These are phyloP conservation scores for Himalopsyche anomala DNA, from an alignment of 2,888 invertebrate species.

Conservation along the genomic window DNA sequence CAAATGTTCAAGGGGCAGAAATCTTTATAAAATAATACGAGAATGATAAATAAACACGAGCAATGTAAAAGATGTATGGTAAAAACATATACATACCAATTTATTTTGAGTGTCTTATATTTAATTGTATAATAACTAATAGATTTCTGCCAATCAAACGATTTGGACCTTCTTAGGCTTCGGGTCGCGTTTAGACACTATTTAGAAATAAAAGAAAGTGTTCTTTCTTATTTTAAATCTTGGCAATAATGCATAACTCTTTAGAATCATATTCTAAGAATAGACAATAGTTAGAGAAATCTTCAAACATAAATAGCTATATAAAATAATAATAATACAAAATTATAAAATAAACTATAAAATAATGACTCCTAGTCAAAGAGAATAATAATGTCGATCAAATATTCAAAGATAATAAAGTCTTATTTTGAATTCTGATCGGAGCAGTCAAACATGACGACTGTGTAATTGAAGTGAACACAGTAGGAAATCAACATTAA, in stretches of 20 bases:
- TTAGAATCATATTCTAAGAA: conserved; percentile 35
- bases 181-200: conserved; percentile 44
- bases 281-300: conserved; percentile 36
- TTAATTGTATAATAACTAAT: conserved; percentile 38
- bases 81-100: conserved; percentile 50
- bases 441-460: conserved; percentile 32
- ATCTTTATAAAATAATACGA: conserved; percentile 48
- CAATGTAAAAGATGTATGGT: conserved; percentile 28
- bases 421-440: conserved; percentile 50
- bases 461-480: background rate
- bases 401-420: conserved; percentile 51
- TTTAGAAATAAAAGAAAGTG: conserved; percentile 31
- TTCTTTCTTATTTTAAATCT: conserved; percentile 33
- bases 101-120: conserved; percentile 43
- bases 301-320: conserved; percentile 29
- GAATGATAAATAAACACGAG: conserved; percentile 45
- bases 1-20: conserved; percentile 66
- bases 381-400: conserved; percentile 58
- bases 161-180: conserved; percentile 56
- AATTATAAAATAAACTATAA: conserved; percentile 51
- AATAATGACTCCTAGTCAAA: conserved; percentile 65
- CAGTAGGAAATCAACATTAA: background rate
- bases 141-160: conserved; percentile 65
- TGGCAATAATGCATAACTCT: conserved; percentile 45
- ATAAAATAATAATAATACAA: conserved; percentile 51